Base-by-base conservation (phyloP, 64 coral and sea anemone species). In the Anthopleura sola region DNA sequence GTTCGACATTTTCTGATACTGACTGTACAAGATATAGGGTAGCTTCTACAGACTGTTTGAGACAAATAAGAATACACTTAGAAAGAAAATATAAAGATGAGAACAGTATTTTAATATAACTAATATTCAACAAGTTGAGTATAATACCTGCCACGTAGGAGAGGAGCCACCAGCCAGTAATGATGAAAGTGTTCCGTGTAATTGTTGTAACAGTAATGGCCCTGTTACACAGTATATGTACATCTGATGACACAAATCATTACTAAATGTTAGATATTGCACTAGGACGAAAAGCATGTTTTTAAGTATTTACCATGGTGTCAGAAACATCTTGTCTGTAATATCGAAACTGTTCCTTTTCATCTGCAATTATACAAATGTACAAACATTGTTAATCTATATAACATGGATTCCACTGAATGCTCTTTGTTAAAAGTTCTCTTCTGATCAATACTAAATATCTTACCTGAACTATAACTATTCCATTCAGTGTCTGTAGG, bases 301-400 rank as follows among this genome's bases (percentile, higher is more conserved):
- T n/a, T n/a, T 53, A 53, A 53, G 50, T 17, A 53, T 0, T 53
- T 90, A 99, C 97, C 93, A 99, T 79, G 6, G 97, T 99, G 32
- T 99, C 97, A 75, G 97, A 86, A 24, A 99, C 88, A 71, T 99
- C 97, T 62, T 99, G 97, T 82, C 97, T 86, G 84, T 99, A 99
- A 71, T 92, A 94, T 68, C 92, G 75, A 64, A 99, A 99, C 87
- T 88, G 97, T 64, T 99, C 97, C 85, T 94, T 99, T 75, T 99
- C 97, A 69, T 99, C 97, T 71, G 29, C 29, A 71, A 71, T 33
- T 47, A 2, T 71, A 34, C 24, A 71, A 71, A 29, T n/a, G 23
- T 24, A 68, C 5, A 29, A 4, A 21, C 62, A 44, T 44, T 44
- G 40, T 44, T 6, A 44, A 44, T 44, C 40, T 44, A 44, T 8